Percentiles rank a stretch among this genome's conserved stretches.
Conservation (phyloP, 2,113 vertebrate species). For the Chloropsis cyanopogon region DNA sequence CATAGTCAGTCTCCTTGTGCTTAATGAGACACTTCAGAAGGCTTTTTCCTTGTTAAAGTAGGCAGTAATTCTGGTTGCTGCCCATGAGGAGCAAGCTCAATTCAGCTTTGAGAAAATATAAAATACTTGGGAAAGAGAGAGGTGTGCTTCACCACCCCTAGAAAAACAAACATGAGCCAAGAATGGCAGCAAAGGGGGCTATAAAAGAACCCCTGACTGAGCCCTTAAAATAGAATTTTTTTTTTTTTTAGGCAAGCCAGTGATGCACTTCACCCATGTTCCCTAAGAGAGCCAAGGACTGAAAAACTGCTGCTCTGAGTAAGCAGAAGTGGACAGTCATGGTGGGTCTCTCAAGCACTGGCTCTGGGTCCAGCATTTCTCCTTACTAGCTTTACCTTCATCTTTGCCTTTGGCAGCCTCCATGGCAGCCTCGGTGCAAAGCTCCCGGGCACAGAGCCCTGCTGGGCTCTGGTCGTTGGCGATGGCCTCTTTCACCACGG, state of each 20-base stretch:
- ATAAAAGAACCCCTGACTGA: too few species aligned
- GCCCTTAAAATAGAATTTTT: too few species aligned
- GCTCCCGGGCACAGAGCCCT: slow-evolving; percentile 72
- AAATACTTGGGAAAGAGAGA: too few species aligned
- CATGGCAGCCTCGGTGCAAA: slow-evolving; percentile 70
- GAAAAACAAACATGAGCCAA: too few species aligned
- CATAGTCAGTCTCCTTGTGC: neutral
- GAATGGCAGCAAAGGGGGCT: too few species aligned
- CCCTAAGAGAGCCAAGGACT: neutral
- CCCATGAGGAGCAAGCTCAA: neutral
- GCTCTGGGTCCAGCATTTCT: neutral
- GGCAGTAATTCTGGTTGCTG: neutral
- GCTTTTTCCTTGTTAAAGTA: neutral
- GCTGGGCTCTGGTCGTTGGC: slow-evolving; percentile 48
- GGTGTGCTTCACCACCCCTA: too few species aligned
- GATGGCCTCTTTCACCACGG: slow-evolving; percentile 78
- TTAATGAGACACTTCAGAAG: neutral
- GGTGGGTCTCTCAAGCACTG: neutral
- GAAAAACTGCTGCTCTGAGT: neutral
- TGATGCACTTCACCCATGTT: neutral
- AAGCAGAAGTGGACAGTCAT: neutral
- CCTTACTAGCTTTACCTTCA: slow-evolving; percentile 69
- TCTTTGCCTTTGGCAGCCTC: slow-evolving; percentile 44
- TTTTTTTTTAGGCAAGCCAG: neutral
- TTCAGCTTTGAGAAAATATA: neutral